A percentile compares a stretch with the other conserved stretches of the same genome.
phyloP scores from a whole-genome alignment of 53 echinoderm and acorn worm genomes.

The Mesocentrotus franciscanus region DNA sequence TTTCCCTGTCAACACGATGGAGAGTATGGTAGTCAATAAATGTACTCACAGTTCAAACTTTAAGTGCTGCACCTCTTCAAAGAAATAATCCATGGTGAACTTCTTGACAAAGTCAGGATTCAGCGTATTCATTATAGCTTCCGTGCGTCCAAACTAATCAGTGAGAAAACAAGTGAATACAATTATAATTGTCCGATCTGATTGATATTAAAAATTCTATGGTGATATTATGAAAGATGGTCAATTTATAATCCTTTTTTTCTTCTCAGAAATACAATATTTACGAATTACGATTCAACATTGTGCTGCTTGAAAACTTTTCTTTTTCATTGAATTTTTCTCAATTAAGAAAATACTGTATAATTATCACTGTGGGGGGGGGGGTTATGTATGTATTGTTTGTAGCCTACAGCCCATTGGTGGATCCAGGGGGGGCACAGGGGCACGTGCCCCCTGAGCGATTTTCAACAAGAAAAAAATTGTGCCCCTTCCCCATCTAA shows the following conservation, averaged over 20 bases:
- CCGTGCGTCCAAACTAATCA: slow-evolving; percentile 84
- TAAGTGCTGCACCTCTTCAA: slow-evolving; percentile 89
- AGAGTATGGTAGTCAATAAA: neutral
- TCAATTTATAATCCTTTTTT: neutral
- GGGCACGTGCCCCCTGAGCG: no score
- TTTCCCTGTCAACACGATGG: neutral
- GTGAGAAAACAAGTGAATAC: neutral
- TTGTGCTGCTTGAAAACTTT: neutral
- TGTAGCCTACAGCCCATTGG: neutral
- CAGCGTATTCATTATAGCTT: slow-evolving; percentile 87
- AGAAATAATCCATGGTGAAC: slow-evolving; percentile 93
- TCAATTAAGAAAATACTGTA: neutral
- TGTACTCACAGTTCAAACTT: slow-evolving; percentile 99
- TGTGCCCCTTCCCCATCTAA: no score
- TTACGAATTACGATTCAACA: neutral
- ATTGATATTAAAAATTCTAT: neutral
- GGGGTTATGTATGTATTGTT: no score
- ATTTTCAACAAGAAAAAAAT: no score
- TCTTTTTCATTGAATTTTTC: no score
- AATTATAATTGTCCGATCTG: neutral
- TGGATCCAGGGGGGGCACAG: no score
- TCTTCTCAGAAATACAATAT: neutral
- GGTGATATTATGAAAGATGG: neutral
- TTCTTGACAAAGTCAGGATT: slow-evolving; percentile 97
- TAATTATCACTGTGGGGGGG: neutral